These are phyloP conservation scores for Halocynthia roretzi DNA, from an alignment of 23 tunicate species.

Conservation along the genomic window DNA sequence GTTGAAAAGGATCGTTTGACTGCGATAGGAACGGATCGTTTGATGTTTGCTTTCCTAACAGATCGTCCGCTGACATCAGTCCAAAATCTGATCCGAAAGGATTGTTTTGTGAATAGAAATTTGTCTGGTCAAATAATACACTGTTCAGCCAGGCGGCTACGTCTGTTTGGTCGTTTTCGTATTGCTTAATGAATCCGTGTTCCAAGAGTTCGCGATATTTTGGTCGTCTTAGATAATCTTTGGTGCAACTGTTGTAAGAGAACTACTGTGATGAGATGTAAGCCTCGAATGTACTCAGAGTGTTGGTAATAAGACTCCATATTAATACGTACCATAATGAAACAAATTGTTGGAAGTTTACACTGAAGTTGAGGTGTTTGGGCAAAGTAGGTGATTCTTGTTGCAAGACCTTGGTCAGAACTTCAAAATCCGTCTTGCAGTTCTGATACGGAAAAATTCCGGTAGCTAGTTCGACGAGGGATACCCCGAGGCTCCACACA, in stretches of 20 bases:
- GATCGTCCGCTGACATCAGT: too few species aligned
- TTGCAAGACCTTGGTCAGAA: conserved; percentile 81
- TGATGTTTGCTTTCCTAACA: too few species aligned
- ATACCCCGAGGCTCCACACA: conserved; percentile 93
- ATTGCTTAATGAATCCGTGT: conserved; percentile 58
- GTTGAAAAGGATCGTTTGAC: too few species aligned
- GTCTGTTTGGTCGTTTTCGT: conserved; percentile 37
- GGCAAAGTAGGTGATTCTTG: conserved; percentile 80
- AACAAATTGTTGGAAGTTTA: conserved; percentile 75
- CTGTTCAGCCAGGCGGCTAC: conserved; percentile 47
- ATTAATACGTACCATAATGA: conserved; percentile 46
- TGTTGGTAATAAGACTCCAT: not conserved
- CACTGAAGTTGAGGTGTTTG: conserved; percentile 32
- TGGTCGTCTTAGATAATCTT: conserved; percentile 63
- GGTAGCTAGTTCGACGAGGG: conserved; percentile 85
- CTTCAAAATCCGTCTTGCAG: conserved; percentile 94
- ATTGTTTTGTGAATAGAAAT: too few species aligned
- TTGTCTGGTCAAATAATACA: not conserved
- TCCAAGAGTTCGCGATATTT: conserved; percentile 79
- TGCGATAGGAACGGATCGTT: too few species aligned
- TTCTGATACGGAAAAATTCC: conserved; percentile 76
- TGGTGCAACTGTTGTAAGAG: conserved; percentile 60
- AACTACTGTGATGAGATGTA: too few species aligned
- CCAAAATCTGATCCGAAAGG: too few species aligned
- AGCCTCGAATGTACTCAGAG: too few species aligned